These are phyloP conservation scores for Hypercompe scribonia DNA, from an alignment of 2,888 invertebrate species.

Conservation along the genomic window DNA sequence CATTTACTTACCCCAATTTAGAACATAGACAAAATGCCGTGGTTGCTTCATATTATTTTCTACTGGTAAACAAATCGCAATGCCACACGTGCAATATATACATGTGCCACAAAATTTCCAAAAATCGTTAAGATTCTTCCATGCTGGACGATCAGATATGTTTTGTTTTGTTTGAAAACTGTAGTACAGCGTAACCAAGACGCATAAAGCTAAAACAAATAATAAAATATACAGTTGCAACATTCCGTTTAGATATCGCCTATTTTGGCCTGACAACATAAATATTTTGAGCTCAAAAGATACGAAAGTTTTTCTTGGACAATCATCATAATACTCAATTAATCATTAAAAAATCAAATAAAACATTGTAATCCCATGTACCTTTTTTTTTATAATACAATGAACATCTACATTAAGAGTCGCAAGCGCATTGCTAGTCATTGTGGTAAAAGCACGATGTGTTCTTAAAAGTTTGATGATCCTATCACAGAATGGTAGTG, in stretches of 20 bases:
- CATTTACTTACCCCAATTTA: conserved; percentile 45
- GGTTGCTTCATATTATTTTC: conserved; percentile 73
- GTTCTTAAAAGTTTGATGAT: too few relatives aligned
- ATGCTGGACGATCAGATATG: conserved; percentile 54
- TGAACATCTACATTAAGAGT: too few relatives aligned
- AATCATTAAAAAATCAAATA: too few relatives aligned
- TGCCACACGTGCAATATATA: conserved; percentile 82
- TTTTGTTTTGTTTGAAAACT: conserved; percentile 20
- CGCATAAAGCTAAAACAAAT: conserved; percentile 40
- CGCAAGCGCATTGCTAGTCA: too few relatives aligned
- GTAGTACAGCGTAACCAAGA: conserved; percentile 41
- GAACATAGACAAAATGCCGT: conserved; percentile 53
- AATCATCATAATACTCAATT: too few relatives aligned
- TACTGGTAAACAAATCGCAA: conserved; percentile 61
- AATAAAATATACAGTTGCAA: background rate
- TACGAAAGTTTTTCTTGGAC: background rate
- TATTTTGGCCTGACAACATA: background rate
- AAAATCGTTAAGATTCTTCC: conserved; percentile 62
- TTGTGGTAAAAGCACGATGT: too few relatives aligned
- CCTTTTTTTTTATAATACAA: too few relatives aligned
- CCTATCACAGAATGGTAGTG: too few relatives aligned
- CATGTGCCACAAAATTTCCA: conserved; percentile 81
- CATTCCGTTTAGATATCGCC: background rate
- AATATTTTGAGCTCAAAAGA: background rate
- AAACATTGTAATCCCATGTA: too few relatives aligned